Conservation (phyloP, 2,888 invertebrate genomes). For the Vannuccia rotundouncinata region DNA sequence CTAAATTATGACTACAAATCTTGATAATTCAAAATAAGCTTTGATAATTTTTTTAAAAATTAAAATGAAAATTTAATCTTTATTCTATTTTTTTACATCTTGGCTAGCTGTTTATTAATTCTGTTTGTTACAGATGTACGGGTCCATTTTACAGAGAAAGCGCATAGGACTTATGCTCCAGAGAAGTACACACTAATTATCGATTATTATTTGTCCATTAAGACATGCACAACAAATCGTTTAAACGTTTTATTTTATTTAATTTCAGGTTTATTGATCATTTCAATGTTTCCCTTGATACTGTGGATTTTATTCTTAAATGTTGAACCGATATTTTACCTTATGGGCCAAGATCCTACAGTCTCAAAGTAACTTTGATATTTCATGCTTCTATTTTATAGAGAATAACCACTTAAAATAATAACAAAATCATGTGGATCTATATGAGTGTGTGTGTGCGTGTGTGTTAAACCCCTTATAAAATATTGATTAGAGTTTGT, state of each 20-base stretch:
- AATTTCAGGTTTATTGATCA: neutral
- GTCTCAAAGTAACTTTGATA: neutral
- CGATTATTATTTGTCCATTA: neutral
- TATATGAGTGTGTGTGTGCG: too few species aligned
- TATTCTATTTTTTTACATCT: too few species aligned
- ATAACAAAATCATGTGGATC: too few species aligned
- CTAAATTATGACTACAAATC: too few species aligned
- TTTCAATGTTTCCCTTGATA: neutral
- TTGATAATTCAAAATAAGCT: neutral
- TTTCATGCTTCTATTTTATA: too few species aligned
- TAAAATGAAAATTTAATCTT: neutral
- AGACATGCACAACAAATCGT: neutral
- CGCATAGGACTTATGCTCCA: neutral
- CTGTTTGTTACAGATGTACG: neutral
- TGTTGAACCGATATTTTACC: neutral
- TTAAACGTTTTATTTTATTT: neutral
- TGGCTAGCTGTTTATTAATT: too few species aligned
- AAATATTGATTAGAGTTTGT: too few species aligned
- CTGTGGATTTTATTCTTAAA: neutral
- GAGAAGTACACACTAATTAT: neutral
- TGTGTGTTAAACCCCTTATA: too few species aligned
- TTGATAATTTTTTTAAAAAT: neutral
- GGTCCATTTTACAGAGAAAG: neutral
- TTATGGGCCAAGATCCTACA: neutral
- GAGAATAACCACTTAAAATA: too few species aligned